Base-by-base conservation (phyloP, 2,888 invertebrate genomes). In the Andrena bucephala region DNA sequence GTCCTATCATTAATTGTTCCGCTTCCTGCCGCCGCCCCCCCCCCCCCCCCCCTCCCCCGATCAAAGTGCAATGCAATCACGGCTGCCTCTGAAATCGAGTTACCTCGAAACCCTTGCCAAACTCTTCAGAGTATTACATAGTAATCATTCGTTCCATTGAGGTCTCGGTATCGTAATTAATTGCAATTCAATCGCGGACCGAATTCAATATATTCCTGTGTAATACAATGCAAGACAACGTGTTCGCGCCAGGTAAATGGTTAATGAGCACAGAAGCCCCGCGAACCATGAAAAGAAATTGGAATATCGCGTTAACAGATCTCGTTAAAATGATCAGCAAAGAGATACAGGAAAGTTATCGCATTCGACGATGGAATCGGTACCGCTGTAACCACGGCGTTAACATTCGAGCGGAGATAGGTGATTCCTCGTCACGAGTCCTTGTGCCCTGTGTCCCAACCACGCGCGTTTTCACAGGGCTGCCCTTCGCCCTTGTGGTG, bases 1-100 rank as follows among this genome's bases (percentile, higher is more conserved):
- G 63, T 31, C 57, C 73, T 57, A n/a, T 66, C 42, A 59, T 74
- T 74, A 66, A 74, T 74, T 48, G 72, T 72, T 33, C 62, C 20
- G 60, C 48, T 31, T 29, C 24, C 63, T 54, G 5, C 24, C 13
- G 1, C 20, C 24, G n/a, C n/a, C n/a, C n/a, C 20, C 20, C 20
- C 20, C 20, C 20, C 20, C 20, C 20, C 20, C 20, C 20, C 20
- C 20, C 20, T 20, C 5, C 29, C 27, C 24, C 3, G n/a, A 4
- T 57, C 36, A 27, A 27, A 57, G 57, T 27, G 24, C 57, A 27
- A 13, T 57, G 27, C 24, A 57, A 20, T 54, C 33, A 27, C 7
- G 0, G 31, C 6, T 13, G 20, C 50, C 3, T 16, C 48, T 29
- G 66, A 0, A 66, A 63, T 63, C 36, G 36, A 36, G 36, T 36